A percentile compares a stretch with the other conserved stretches of the same genome.
Evolutionary conservation across 1,140 invertebrate genomes (phyloP).

Genomic region (Pomacea maculata): DNA sequence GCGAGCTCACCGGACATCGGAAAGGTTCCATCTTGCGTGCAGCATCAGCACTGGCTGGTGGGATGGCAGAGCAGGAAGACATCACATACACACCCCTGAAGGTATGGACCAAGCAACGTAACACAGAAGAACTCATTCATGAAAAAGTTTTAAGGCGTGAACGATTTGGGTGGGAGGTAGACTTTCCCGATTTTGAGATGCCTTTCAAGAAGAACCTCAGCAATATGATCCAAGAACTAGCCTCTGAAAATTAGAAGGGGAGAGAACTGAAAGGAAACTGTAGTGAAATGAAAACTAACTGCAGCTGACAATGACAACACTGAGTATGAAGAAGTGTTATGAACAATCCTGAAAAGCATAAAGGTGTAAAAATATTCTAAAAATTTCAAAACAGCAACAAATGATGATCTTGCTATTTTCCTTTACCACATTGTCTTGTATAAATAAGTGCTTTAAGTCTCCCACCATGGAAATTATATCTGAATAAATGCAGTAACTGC

Average conservation of each 20-base stretch:
- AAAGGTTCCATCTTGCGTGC: conserved; percentile 61
- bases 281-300: neutral
- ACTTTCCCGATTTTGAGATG: conserved; percentile 66
- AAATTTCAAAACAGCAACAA: neutral
- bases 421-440: neutral
- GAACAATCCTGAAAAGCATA: neutral
- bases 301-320: neutral
- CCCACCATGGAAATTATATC: too few species aligned
- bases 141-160: conserved; percentile 51
- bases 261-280: neutral
- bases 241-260: conserved; percentile 45
- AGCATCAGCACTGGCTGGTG: conserved; percentile 60
- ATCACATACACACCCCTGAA: conserved; percentile 60
- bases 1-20: conserved; percentile 32
- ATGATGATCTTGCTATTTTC: neutral
- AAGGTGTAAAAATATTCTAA: conserved; percentile 1
- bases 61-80: conserved; percentile 59
- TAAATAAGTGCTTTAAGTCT: neutral
- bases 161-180: conserved; percentile 64
- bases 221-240: conserved; percentile 44
- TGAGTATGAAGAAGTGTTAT: neutral
- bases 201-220: conserved; percentile 64
- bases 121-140: conserved; percentile 54
- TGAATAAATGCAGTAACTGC: too few species aligned
- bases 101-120: conserved; percentile 62